Conservation (phyloP, 2,888 invertebrate species). For the Xestia xanthographa region DNA sequence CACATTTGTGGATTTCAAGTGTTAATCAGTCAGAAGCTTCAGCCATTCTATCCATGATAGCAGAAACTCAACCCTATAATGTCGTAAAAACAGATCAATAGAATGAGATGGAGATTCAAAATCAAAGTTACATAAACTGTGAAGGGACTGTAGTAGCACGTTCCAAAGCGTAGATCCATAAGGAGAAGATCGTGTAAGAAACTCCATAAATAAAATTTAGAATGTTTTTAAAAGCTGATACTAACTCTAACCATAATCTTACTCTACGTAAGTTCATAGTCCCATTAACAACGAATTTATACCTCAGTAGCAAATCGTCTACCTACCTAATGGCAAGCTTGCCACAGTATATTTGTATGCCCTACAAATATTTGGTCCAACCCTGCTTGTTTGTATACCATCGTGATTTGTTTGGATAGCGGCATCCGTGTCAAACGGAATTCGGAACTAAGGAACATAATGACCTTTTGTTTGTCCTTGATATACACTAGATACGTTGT, state of each 20-base stretch:
- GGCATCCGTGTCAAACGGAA: conserved; percentile 16
- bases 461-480: conserved; percentile 11
- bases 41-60: no score
- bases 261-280: background rate
- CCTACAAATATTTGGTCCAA: conserved; percentile 50
- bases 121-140: no score
- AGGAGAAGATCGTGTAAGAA: background rate
- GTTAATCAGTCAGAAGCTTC: no score
- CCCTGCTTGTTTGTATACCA: conserved; percentile 32
- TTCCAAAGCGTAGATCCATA: background rate
- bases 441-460: background rate
- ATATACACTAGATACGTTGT: background rate
- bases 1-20: no score
- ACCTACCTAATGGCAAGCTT: conserved; percentile 11
- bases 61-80: no score
- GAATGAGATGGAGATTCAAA: background rate
- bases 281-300: background rate
- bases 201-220: background rate
- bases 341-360: conserved; percentile 24
- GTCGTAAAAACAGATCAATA: background rate
- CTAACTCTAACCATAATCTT: background rate
- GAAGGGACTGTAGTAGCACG: no score
- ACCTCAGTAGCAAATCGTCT: conserved; percentile 26
- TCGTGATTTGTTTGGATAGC: conserved; percentile 40
- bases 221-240: background rate